Conservation (phyloP, 1,140 invertebrate genomes). For the Grapholita molesta region DNA sequence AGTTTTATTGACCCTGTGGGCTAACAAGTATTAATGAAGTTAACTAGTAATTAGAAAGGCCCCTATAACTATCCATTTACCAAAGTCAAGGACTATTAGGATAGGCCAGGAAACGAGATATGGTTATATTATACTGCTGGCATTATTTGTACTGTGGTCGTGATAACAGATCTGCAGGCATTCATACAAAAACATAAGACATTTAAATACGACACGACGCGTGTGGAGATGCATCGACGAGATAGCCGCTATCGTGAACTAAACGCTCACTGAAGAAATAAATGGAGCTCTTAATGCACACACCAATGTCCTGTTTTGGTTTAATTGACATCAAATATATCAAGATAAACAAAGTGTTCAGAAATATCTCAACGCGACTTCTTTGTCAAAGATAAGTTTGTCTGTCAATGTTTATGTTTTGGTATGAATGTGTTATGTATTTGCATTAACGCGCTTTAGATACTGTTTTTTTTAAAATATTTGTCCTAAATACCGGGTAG, state of each 20-base stretch:
- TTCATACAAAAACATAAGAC: slow-evolving; percentile 55
- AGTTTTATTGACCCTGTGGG: too few species aligned
- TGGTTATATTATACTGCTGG: not conserved
- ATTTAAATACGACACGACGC: slow-evolving; percentile 61
- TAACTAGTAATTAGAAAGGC: too few species aligned
- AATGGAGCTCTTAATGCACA: slow-evolving; percentile 58
- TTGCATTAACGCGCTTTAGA: too few species aligned
- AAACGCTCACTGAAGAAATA: slow-evolving; percentile 43
- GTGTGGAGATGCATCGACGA: slow-evolving; percentile 49
- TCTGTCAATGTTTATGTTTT: too few species aligned
- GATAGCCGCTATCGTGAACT: slow-evolving; percentile 50
- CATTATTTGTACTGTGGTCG: slow-evolving; percentile 4
- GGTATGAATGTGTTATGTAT: too few species aligned
- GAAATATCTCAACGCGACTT: too few species aligned
- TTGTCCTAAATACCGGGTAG: too few species aligned
- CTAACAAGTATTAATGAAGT: too few species aligned
- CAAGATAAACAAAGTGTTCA: too few species aligned
- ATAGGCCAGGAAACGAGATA: not conserved
- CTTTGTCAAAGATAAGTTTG: too few species aligned
- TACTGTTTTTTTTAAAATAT: too few species aligned
- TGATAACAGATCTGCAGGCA: slow-evolving; percentile 49
- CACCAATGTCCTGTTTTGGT: not conserved
- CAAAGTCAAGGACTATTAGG: not conserved
- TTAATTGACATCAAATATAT: not conserved
- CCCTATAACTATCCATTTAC: too few species aligned